Base-by-base conservation (phyloP, 2,113 vertebrate genomes). In the Ellobius talpinus region DNA sequence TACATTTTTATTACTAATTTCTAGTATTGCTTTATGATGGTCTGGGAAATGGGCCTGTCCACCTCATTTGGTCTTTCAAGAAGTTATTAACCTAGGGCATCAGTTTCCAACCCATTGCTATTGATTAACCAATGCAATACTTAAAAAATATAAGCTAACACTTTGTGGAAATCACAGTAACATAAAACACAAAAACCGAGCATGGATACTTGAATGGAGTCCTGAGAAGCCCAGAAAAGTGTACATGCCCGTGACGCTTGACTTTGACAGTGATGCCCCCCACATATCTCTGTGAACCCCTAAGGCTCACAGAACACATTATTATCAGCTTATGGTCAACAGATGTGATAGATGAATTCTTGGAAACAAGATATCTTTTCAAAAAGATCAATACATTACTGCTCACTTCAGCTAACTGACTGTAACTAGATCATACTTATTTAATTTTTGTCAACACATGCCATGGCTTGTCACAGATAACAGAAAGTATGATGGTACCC, bases 1-100 rank as follows among this genome's bases (percentile, higher is more conserved):
- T 95, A 16, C 65, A 76, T 55, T 29, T 93, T 66, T 77, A 70
- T 96, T 89, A 55, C 31, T 87, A 68, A 87, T 82, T 93, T 97
- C 61, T 97, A 24, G 66, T 55, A 26, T 95, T 39, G 23, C 52
- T 91, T 90, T 81, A 72, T 89, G 19, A 72, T 23, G 31, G 10
- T 72, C 84, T 87, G 45, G 82, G 61, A 93, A 78, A 19, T 89
- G 68, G 39, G 7, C 66, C 55, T 94, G 26, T 45, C 42, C 0
- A 87, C 9, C 24, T 74, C 47, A 74, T 42, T 87, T 91, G 39
- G 72, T 33, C 33, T 96, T 84, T 92, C 45, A 63, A 12, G 36
- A 90, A 93, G 91, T 89, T 73, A 78, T 89, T 89, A 58, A 93
- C 52, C 90, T 16, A 72, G 16, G 29, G 68, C 12, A 79, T 14